Evolutionary conservation across 2,113 vertebrate species (phyloP), one percentile per base, ranked within the genome.

Genomic region (Corythoichthys haematopterus): DNA sequence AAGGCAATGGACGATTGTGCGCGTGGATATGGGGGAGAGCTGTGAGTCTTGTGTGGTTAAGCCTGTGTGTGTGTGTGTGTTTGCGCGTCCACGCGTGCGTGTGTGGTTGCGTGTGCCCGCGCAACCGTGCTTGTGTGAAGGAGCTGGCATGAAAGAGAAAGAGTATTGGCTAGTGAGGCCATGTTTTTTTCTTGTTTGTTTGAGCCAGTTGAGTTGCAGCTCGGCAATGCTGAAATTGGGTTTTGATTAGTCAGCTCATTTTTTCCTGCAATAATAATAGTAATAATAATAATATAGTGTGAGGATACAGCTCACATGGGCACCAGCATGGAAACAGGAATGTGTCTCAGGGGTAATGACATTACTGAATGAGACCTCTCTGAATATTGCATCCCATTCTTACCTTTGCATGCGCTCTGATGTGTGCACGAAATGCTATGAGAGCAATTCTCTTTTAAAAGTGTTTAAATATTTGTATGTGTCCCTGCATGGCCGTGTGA

Each of bases 371-470:
- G 43, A 64, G 75, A 76, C 78, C 57, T 73, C 75, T 67, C 62
- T n/a, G 67, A 62, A 80, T 80, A 85, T 76, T 91, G 91, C 88
- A 89, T 92, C 87, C 84, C 91, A 86, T 94, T 91, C 90, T 87
- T 90, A 89, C 91, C 86, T 92, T 89, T 90, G 88, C 90, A 74
- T 90, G 84, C 87, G 47, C 74, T 76, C 60, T 91, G 92, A 92
- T 83, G 78, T 86, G 81, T 91, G 90, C 87, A 93, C 91, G 93
- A 91, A 90, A 90, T 75, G 87, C 47, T 86, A 81, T 90, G 90
- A 91, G 91, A 64, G 52, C 65, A 76, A 4, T 71, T 74, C 47
- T 59, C 36, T 50, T 51, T 64, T 64, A 62, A 55, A 71, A 7
- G 9, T 58, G 46, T 64, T 37, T 52, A 0, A 64, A 53, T 67